Percentiles rank a stretch among this genome's conserved stretches.
These are phyloP conservation scores for Tautogolabrus adspersus DNA, from an alignment of 2,113 vertebrate genomes.

Conservation along the genomic window DNA sequence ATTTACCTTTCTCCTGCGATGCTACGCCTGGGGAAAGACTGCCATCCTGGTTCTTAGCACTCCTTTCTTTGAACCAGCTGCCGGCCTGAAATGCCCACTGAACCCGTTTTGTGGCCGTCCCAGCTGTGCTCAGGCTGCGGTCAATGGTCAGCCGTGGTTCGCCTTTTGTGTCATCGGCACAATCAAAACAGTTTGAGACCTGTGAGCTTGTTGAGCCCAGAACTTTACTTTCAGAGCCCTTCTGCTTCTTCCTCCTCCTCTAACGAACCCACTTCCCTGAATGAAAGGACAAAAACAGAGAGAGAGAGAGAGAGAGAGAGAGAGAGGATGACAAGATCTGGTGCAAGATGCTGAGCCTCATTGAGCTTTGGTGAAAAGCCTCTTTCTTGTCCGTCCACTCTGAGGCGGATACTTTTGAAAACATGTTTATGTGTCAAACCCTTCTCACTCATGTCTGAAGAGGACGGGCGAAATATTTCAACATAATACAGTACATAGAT, in stretches of 20 bases:
- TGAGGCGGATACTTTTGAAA: conserved; percentile 13
- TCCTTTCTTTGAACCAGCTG: conserved; percentile 28
- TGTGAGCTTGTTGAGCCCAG: conserved; percentile 79
- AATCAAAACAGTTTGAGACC: conserved; percentile 73
- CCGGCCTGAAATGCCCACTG: conserved; percentile 59
- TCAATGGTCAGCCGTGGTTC: conserved; percentile 64
- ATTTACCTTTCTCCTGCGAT: conserved; percentile 62
- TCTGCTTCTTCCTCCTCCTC: conserved; percentile 29
- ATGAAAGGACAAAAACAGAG: conserved; percentile 13
- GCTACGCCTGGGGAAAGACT: neutral
- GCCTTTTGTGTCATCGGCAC: conserved; percentile 71
- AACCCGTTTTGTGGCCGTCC: conserved; percentile 68
- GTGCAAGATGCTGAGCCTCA: neutral
- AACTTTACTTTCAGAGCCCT: conserved; percentile 77
- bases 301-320: neutral
- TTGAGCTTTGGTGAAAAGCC: conserved; percentile 18
- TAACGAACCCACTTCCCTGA: conserved; percentile 5
- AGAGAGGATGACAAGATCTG: conserved; percentile 25
- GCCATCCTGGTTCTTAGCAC: conserved; percentile 20
- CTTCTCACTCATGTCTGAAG: neutral
- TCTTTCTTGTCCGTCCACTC: neutral
- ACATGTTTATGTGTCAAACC: conserved; percentile 1
- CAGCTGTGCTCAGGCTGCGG: conserved; percentile 65
- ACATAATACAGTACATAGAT: neutral
- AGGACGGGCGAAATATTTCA: too few species aligned